Percentiles rank a stretch among this genome's conserved stretches.
Evolutionary conservation across 2,797 vertebrate genomes (phyloP).

Genomic region (Phoeniculus purpureus): DNA sequence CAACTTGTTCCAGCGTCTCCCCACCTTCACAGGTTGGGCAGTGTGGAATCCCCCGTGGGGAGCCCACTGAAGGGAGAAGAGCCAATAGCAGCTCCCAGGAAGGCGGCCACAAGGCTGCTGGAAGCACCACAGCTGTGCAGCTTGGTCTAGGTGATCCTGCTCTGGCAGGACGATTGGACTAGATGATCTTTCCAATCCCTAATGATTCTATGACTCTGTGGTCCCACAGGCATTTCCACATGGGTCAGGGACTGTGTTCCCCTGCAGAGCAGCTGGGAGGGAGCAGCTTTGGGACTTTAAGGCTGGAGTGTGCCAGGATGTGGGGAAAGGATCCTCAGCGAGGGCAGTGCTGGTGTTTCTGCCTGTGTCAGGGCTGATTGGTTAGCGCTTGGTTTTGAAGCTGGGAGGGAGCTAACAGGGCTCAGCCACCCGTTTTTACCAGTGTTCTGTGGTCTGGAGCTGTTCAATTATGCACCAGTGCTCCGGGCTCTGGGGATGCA

Average conservation of each 20-base stretch:
- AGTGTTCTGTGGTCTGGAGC: not conserved
- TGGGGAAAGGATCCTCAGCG: not conserved
- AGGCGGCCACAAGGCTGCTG: not conserved
- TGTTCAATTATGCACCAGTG: conserved; percentile 5
- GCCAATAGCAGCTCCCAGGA: accelerated
- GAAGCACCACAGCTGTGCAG: accelerated
- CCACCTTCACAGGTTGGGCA: too few relatives aligned
- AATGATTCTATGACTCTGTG: too few relatives aligned
- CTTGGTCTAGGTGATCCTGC: too few relatives aligned
- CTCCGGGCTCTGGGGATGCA: not conserved
- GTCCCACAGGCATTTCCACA: not conserved
- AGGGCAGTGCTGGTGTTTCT: not conserved
- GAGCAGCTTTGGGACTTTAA: not conserved
- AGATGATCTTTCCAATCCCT: too few relatives aligned
- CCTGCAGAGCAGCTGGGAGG: not conserved
- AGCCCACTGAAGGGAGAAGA: not conserved
- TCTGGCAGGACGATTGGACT: too few relatives aligned
- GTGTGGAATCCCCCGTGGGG: accelerated
- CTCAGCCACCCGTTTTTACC: not conserved
- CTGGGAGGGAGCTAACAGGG: not conserved
- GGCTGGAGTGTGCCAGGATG: not conserved
- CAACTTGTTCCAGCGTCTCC: too few relatives aligned
- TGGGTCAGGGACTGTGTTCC: not conserved
- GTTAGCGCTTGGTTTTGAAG: not conserved
- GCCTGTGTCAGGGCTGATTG: not conserved